Base-by-base conservation (phyloP, 2,888 invertebrate genomes). In the Heliconius hortense region DNA sequence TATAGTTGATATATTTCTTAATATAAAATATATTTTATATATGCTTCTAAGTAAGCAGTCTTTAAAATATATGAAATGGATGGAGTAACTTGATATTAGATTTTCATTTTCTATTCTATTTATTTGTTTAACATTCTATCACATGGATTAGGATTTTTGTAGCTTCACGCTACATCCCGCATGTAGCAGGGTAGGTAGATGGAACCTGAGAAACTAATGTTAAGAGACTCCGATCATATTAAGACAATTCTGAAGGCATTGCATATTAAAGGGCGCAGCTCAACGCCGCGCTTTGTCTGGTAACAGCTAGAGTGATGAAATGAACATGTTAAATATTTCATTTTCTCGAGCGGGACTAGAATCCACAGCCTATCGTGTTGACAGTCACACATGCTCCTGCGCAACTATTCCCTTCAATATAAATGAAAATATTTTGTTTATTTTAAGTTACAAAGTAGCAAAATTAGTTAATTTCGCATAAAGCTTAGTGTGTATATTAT, bases 401-500 rank as follows among this genome's bases (percentile, higher is more conserved):
- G 18, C 18, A 31, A 31, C 31, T 7, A 31, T 1, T 35, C 8
- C 8, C 31, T 8, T 8, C 8, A 26, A 66, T 24, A 63, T 8
- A 15, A n/a, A n/a, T 2, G 8, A 39, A 43, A 66, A 66, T 15
- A 15, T 8, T 53, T 56, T 10, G 21, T n/a, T 56, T 66, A 18
- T n/a, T 66, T 3, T 15, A 43, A 66, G 39, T 7, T 2, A 26
- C 24, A 21, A 60, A 39, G 7, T 66, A 39, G 39, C 7, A 64
- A 24, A 60, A 60, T 26, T 18, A 15, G n/a, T 63, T n/a, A n/a
- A 63, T n/a, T 39, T 35, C 4, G 15, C 59, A 26, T 43, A 43
- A 43, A 11, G 59, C 62, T 71, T 62, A 39, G 10, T 60, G 39
- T 60, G 28, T 71, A 43, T 60, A 71, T 71, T 71, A 71, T 28